Evolutionary conservation across 2,797 vertebrate species (phyloP).

Genomic region (Rhynchonycteris naso): DNA sequence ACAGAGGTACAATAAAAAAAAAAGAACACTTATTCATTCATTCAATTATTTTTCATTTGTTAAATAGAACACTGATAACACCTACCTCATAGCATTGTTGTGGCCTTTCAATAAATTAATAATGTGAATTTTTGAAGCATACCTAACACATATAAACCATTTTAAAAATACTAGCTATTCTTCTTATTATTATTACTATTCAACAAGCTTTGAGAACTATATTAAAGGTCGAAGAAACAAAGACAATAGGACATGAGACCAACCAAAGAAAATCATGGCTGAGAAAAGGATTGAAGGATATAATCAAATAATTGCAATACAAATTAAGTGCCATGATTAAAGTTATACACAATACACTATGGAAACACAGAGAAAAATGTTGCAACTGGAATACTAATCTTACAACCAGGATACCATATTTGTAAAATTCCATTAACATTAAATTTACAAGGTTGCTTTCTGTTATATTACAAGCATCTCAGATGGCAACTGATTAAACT

Average conservation of each 20-base stretch:
- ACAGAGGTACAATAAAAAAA: neutral
- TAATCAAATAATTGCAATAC: neutral
- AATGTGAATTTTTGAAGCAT: neutral
- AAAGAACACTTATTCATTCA: neutral
- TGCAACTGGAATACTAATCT: neutral
- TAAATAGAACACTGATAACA: neutral
- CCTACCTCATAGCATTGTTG: neutral
- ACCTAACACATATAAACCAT: neutral
- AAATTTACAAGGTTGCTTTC: conserved; percentile 60
- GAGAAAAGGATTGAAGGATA: neutral
- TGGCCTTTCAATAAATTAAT: neutral
- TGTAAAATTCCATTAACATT: neutral
- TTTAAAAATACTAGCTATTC: neutral
- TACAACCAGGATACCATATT: neutral
- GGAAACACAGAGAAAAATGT: neutral
- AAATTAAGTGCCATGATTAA: neutral
- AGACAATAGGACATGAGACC: neutral
- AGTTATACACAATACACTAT: neutral
- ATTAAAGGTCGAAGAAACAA: neutral
- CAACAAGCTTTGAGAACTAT: neutral
- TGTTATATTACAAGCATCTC: conserved; percentile 33
- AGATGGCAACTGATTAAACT: conserved; percentile 69
- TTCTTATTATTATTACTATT: neutral
- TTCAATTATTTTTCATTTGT: neutral
- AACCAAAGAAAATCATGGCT: neutral